Evolutionary conservation across 2,113 vertebrate species (phyloP).

Genomic region (Boleophthalmus pectinirostris): DNA sequence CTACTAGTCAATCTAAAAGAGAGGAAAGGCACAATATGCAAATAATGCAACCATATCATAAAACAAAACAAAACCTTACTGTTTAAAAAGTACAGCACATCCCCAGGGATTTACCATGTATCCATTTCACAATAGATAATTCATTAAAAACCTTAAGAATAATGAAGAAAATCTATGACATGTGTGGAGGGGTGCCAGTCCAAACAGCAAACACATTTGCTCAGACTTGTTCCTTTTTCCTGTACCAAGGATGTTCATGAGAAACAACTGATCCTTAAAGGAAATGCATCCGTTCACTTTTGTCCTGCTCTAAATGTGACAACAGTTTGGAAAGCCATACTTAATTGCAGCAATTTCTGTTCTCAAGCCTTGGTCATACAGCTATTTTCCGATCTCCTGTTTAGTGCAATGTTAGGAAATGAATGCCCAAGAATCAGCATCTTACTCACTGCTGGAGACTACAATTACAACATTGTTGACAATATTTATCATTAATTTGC

Average conservation of each 20-base stretch:
- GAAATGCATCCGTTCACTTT: conserved; percentile 39
- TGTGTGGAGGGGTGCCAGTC: background rate
- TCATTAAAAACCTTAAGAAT: background rate
- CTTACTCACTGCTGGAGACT: background rate
- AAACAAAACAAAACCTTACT: background rate
- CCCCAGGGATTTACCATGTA: background rate
- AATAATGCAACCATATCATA: background rate
- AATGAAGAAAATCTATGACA: background rate
- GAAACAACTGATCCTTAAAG: conserved; percentile 35
- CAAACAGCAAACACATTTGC: background rate
- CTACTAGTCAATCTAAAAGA: background rate
- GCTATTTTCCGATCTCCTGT: conserved; percentile 33
- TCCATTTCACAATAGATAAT: background rate
- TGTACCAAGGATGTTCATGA: conserved; percentile 36
- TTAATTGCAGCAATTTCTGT: conserved; percentile 41
- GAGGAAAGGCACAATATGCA: background rate
- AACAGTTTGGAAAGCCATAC: background rate
- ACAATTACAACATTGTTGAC: background rate
- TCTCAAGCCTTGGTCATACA: conserved; percentile 34
- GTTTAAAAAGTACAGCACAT: background rate
- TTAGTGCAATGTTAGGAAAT: conserved; percentile 47
- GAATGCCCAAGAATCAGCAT: conserved; percentile 13
- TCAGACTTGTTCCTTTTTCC: conserved; percentile 4
- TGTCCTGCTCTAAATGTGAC: conserved; percentile 25
- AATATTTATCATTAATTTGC: background rate